Conservation (phyloP, 2,113 vertebrate species). For the Podocnemis expansa region DNA sequence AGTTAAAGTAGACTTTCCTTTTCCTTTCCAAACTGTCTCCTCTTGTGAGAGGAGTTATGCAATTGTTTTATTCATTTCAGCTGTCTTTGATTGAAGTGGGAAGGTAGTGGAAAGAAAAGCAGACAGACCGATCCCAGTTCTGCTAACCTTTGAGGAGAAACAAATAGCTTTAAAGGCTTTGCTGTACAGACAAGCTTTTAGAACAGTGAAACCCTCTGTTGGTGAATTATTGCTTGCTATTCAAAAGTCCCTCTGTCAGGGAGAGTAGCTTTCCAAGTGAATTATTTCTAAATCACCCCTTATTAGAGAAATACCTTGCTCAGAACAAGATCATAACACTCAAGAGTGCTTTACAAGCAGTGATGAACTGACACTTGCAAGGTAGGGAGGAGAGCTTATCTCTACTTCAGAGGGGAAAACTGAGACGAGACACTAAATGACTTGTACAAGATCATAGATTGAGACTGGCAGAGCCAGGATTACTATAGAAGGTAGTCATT, state of each 20-base stretch:
- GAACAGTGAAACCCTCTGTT: conserved; percentile 31
- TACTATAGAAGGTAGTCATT: background rate
- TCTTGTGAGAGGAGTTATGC: background rate
- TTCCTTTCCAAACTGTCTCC: background rate
- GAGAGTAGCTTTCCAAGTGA: conserved; percentile 23
- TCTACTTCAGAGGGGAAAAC: conserved; percentile 1
- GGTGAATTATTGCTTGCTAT: conserved; percentile 46
- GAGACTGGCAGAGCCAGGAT: background rate
- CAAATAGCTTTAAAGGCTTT: conserved; percentile 30
- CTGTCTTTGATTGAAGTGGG: conserved; percentile 31
- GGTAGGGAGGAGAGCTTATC: background rate
- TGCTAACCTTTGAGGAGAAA: background rate
- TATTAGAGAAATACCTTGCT: background rate
- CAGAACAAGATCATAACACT: conserved; percentile 28
- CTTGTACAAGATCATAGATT: background rate
- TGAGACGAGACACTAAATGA: background rate
- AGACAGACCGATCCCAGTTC: conserved; percentile 6
- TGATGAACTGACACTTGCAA: background rate
- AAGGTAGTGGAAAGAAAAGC: conserved; percentile 19
- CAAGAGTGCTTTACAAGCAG: background rate
- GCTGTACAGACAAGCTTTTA: conserved; percentile 21
- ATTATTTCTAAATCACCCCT: conserved; percentile 44
- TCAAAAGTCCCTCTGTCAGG: conserved; percentile 32
- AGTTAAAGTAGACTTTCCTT: background rate
- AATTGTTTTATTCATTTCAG: conserved; percentile 7